Conservation (phyloP, 2,797 vertebrate species). For the Carapus acus region DNA sequence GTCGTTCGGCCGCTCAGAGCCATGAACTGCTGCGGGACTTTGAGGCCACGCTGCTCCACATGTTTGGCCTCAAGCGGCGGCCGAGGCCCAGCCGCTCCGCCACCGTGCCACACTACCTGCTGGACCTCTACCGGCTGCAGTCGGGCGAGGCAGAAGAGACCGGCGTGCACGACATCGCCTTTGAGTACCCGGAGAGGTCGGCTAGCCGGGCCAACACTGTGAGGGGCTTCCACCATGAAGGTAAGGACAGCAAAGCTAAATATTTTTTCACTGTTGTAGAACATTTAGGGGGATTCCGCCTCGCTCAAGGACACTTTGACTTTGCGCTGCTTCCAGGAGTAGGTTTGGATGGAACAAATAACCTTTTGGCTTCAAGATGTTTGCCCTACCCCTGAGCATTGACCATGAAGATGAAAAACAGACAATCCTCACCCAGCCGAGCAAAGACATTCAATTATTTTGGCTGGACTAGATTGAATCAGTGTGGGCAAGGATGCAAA, state of each 20-base stretch:
- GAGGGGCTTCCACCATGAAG: constrained; percentile 98
- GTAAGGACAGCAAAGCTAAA: constrained; percentile 67
- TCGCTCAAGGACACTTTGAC: too few relatives aligned
- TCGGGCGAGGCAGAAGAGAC: constrained; percentile 88
- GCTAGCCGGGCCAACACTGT: constrained; percentile 97
- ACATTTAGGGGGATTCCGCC: too few relatives aligned
- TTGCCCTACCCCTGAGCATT: too few relatives aligned
- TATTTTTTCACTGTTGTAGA: too few relatives aligned
- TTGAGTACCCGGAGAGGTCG: constrained; percentile 92
- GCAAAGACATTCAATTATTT: too few relatives aligned
- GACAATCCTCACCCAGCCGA: too few relatives aligned
- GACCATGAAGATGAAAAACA: too few relatives aligned
- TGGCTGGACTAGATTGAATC: constrained; percentile 41
- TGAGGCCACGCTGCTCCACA: constrained; percentile 96
- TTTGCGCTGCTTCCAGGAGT: too few relatives aligned
- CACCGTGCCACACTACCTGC: constrained; percentile 90
- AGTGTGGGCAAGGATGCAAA: constrained; percentile 37
- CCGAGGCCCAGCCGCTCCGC: constrained; percentile 87
- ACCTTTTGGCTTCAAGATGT: too few relatives aligned
- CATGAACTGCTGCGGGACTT: constrained; percentile 99
- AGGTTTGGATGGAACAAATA: too few relatives aligned
- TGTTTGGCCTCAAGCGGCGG: constrained; percentile 95
- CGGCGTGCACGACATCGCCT: constrained; percentile 70
- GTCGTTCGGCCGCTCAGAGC: constrained; percentile 87
- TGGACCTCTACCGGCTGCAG: constrained; percentile 95